Evolutionary conservation across 1,140 invertebrate species (phyloP).

Genomic region (Vollenhovia emeryi): DNA sequence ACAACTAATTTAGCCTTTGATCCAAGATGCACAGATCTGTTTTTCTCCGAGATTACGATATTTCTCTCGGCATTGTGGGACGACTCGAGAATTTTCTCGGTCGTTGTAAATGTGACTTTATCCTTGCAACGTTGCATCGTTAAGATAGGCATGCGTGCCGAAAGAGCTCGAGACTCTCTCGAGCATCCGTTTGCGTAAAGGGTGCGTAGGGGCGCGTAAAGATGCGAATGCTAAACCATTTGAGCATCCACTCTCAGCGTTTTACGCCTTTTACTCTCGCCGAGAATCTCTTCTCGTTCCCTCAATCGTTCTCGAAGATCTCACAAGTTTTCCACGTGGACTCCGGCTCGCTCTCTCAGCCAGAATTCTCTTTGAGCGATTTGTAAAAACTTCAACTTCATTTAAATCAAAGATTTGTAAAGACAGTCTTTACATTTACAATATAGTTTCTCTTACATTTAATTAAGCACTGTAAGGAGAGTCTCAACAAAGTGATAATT

Average conservation of each 20-base stretch:
- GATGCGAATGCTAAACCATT: constrained; percentile 63
- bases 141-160: constrained; percentile 22
- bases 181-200: constrained; percentile 9
- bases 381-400: not conserved
- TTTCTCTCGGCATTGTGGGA: not conserved
- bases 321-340: constrained; percentile 53
- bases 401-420: not conserved
- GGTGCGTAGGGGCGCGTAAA: constrained; percentile 35
- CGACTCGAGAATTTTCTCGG: not conserved
- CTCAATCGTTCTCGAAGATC: constrained; percentile 49
- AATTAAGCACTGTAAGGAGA: not conserved
- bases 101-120: constrained; percentile 32
- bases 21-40: not conserved
- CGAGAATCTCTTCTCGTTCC: constrained; percentile 6
- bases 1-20: not conserved
- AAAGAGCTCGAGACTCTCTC: constrained; percentile 14
- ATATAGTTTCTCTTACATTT: not conserved
- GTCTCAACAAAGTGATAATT: not conserved
- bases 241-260: constrained; percentile 14
- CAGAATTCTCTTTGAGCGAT: not conserved
- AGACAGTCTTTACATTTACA: not conserved
- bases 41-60: not conserved
- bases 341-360: not conserved
- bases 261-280: constrained; percentile 40
- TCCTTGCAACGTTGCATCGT: not conserved